These are phyloP conservation scores for Paratrypauchen microcephalus DNA, from an alignment of 2,797 vertebrate genomes.

Conservation along the genomic window DNA sequence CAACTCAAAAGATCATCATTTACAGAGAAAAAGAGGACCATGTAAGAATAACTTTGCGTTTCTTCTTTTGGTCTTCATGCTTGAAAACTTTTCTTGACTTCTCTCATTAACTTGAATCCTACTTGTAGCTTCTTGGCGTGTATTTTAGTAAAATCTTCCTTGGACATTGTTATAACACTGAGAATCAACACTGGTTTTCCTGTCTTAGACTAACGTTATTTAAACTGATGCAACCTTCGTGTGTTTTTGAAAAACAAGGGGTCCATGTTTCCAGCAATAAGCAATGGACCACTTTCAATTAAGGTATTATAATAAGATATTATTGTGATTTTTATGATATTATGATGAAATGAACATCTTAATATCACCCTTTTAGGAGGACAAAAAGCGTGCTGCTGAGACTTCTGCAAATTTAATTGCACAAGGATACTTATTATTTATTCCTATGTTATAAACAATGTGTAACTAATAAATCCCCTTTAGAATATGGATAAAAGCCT, in stretches of 20 bases:
- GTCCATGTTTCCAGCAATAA: conserved; percentile 52
- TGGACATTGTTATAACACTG: no score
- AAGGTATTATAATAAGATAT: conserved; percentile 6
- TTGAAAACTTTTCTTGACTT: no score
- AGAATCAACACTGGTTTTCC: background rate
- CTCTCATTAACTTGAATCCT: no score
- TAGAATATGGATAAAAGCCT: conserved; percentile 28
- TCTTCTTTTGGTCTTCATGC: background rate
- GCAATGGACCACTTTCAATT: conserved; percentile 17
- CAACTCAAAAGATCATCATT: background rate
- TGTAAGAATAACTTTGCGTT: background rate
- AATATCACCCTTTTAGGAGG: conserved; percentile 10
- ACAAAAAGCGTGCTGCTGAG: conserved; percentile 12
- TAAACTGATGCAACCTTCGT: background rate
- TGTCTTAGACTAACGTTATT: no score
- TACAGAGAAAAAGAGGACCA: background rate
- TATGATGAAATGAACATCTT: background rate
- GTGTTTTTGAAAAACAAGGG: conserved; percentile 38
- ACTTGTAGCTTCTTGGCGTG: no score
- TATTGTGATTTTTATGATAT: background rate
- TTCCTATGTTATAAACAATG: background rate
- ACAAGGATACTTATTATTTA: background rate
- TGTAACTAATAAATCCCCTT: conserved; percentile 12
- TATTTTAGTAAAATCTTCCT: no score
- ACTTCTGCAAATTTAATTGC: background rate